Base-by-base conservation (phyloP, 2,888 invertebrate genomes). In the Corbicula japonica region DNA sequence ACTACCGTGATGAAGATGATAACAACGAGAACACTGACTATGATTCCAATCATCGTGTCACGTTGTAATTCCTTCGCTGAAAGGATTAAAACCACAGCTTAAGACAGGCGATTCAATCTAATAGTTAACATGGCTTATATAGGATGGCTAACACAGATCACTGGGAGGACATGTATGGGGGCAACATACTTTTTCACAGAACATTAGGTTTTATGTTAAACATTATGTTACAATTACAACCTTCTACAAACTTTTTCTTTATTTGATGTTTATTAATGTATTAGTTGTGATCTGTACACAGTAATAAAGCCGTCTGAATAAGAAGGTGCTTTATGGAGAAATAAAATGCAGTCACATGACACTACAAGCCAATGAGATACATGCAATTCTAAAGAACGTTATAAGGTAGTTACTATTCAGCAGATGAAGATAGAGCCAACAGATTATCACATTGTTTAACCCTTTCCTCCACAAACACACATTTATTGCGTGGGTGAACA, bases 1-100 rank as follows among this genome's bases (percentile, higher is more conserved):
- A 86, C 69, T n/a, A 86, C 77, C 15, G 82, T 70, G 34, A 88
- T 38, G 23, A 89, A 62, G n/a, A 89, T 71, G 2, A 88, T 54
- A 5, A 89, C 28, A 5, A 91, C 46, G 3, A 88, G 73, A n/a
- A 77, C 83, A 1, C 87, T 72, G 1, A 88, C 72, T 18, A 83
- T 63, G 21, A 87, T 78, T 12, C 80, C 84, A 10, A 89, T 84
- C 44, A 87, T 70, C 8, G 80, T 75, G 2, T 83, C 72, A 18
- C 77, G 80, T 12, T 62, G 34, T 54, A 73, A 66, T 4, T 52
- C 41, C 5, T 73, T 52, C 44, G 65, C 85, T 81, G 70, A 15
- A 70, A 71, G 28, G 34, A 26, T 46, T 41, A 44, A 44, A 58
- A 15, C 21, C 1, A 18, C 23, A 41, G 26, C 35, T 30, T 35